Conservation (phyloP, 64 coral and sea anemone genomes). For the Pocillopora verrucosa region DNA sequence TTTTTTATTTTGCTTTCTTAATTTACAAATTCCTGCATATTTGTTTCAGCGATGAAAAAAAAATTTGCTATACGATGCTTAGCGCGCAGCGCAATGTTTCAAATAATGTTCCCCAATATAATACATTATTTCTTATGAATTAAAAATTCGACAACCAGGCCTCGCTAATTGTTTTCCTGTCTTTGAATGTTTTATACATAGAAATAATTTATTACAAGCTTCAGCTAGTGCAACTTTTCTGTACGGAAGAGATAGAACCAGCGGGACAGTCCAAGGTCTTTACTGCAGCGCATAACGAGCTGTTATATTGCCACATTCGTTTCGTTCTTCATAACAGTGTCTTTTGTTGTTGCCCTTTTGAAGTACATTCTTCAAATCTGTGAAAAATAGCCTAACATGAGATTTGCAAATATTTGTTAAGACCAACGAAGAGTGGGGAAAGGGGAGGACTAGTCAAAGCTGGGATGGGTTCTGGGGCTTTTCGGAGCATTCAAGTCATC, state of each 20-base stretch:
- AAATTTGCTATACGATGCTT: constrained; percentile 1
- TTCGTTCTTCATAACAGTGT: neutral
- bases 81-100: neutral
- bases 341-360: constrained; percentile 28
- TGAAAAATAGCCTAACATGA: neutral
- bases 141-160: too few relatives aligned
- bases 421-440: too few relatives aligned
- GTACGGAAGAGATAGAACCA: neutral
- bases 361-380: constrained; percentile 29
- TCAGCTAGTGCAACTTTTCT: neutral
- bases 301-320: neutral
- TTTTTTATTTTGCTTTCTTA: neutral
- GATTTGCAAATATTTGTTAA: too few relatives aligned
- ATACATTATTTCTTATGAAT: too few relatives aligned
- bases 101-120: neutral
- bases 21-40: constrained; percentile 1
- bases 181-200: too few relatives aligned
- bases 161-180: too few relatives aligned
- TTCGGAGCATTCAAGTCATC: too few relatives aligned
- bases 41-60: neutral
- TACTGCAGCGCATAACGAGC: neutral
- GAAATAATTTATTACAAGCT: too few relatives aligned
- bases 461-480: too few relatives aligned
- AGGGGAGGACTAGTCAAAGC: too few relatives aligned
- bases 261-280: neutral